These are phyloP conservation scores for Drosophila ironensis DNA, from an alignment of 1,140 invertebrate species.

Conservation along the genomic window DNA sequence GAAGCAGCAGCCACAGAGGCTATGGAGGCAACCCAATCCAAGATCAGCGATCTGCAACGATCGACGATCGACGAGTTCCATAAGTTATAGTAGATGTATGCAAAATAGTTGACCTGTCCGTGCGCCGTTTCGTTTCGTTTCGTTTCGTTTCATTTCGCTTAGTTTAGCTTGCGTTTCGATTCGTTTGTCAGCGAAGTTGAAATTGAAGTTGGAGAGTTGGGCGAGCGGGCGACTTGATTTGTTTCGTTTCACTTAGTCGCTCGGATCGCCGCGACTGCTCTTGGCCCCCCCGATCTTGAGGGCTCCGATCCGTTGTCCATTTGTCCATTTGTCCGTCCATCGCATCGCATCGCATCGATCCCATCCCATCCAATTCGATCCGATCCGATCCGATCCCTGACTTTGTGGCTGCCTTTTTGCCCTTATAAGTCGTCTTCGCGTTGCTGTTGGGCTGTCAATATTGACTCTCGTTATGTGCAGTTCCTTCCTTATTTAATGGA, in stretches of 20 bases:
- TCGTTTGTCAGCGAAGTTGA: slow-evolving; percentile 55
- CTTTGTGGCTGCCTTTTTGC: slow-evolving; percentile 53
- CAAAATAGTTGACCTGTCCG: slow-evolving; percentile 81
- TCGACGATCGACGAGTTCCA: slow-evolving; percentile 63
- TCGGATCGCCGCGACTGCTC: slow-evolving; percentile 11
- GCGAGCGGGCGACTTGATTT: slow-evolving; percentile 68
- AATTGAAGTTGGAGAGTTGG: slow-evolving; percentile 21
- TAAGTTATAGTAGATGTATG: slow-evolving; percentile 78
- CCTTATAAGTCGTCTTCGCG: slow-evolving; percentile 73
- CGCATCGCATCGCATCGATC: slow-evolving; percentile 20
- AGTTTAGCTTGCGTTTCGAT: background rate
- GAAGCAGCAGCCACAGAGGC: slow-evolving; percentile 8
- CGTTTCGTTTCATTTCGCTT: background rate
- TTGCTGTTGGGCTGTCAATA: slow-evolving; percentile 77
- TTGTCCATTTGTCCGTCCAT: slow-evolving; percentile 19
- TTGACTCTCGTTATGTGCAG: slow-evolving; percentile 78
- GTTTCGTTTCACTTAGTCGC: slow-evolving; percentile 77
- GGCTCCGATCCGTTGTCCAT: slow-evolving; percentile 11
- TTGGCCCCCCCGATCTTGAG: slow-evolving; percentile 24
- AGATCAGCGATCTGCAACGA: slow-evolving; percentile 56
- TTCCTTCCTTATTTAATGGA: slow-evolving; percentile 80
- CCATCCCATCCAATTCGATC: slow-evolving; percentile 21
- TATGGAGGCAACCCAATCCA: slow-evolving; percentile 18
- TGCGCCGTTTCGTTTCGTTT: slow-evolving; percentile 51
- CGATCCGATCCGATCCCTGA: slow-evolving; percentile 18